A percentile compares a stretch with the other conserved stretches of the same genome.
phyloP scores from a whole-genome alignment of 2,797 vertebrate genomes.

The Pseudocheirus occidentalis region DNA sequence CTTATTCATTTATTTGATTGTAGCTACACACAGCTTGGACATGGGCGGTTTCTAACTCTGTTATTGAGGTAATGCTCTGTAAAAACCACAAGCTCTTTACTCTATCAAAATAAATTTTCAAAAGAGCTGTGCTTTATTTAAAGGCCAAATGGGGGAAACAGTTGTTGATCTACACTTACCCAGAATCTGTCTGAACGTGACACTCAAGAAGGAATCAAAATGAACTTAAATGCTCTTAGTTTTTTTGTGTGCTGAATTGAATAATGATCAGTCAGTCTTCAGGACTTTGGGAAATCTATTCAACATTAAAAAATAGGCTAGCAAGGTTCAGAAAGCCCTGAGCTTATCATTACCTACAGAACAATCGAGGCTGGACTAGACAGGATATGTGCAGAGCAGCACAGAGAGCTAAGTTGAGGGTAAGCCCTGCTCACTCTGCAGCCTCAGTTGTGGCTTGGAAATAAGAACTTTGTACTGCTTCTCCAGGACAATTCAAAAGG shows the following conservation, averaged over 20 bases:
- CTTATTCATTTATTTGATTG: background rate
- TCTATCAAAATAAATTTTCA: background rate
- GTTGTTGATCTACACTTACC: constrained; percentile 2
- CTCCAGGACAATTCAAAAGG: background rate
- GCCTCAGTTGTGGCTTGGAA: background rate
- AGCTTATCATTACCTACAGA: background rate
- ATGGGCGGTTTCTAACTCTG: background rate
- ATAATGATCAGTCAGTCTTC: background rate
- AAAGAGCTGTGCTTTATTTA: background rate
- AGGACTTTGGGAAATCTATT: constrained; percentile 9
- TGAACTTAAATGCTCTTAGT: constrained; percentile 5
- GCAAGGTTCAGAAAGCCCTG: background rate
- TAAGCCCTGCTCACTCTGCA: too few species aligned
- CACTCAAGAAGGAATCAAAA: constrained; percentile 18
- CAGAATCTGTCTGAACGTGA: constrained; percentile 22
- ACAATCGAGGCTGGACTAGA: background rate
- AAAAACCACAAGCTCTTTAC: background rate
- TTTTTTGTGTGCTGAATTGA: constrained; percentile 6
- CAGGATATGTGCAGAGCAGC: background rate
- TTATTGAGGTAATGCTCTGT: background rate
- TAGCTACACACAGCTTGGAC: background rate
- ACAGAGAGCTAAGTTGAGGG: accelerated
- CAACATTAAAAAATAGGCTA: constrained; percentile 11
- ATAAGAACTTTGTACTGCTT: background rate
- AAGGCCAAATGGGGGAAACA: constrained; percentile 21